These are phyloP conservation scores for Chironomus tentans DNA, from an alignment of 2,888 invertebrate genomes.

Conservation along the genomic window DNA sequence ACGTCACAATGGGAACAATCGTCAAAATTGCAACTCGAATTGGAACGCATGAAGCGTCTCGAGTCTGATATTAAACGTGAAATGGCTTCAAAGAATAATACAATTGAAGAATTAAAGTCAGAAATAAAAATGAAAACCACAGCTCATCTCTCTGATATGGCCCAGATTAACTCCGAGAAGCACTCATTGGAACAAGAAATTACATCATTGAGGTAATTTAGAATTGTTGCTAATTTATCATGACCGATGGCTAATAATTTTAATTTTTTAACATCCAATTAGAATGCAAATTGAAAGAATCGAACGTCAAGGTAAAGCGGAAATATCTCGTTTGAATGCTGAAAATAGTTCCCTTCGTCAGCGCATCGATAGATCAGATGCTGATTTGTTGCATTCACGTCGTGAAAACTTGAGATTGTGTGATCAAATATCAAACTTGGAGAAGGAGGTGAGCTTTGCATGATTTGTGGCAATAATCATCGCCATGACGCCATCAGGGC, in stretches of 20 bases:
- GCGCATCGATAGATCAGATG: slow-evolving; percentile 68
- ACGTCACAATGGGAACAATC: slow-evolving; percentile 73
- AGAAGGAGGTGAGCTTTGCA: slow-evolving; percentile 58
- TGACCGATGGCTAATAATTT: background rate
- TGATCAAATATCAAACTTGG: slow-evolving; percentile 68
- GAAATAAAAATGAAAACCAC: slow-evolving; percentile 63
- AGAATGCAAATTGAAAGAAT: slow-evolving; percentile 55
- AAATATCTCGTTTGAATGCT: slow-evolving; percentile 62
- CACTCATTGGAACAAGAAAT: slow-evolving; percentile 71
- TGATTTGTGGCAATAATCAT: too few species aligned
- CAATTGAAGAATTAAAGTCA: slow-evolving; percentile 69
- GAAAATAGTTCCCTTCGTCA: slow-evolving; percentile 66
- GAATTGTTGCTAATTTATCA: slow-evolving; percentile 14
- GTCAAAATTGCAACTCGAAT: slow-evolving; percentile 64
- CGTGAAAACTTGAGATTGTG: slow-evolving; percentile 68
- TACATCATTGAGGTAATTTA: slow-evolving; percentile 49
- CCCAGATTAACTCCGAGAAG: slow-evolving; percentile 66
- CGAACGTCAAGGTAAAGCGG: slow-evolving; percentile 67
- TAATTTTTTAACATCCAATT: slow-evolving; percentile 28
- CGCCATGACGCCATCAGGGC: too few species aligned
- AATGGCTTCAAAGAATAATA: slow-evolving; percentile 60
- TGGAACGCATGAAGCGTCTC: slow-evolving; percentile 69
- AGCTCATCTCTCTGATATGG: slow-evolving; percentile 65
- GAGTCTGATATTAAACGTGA: slow-evolving; percentile 70
- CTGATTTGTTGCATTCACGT: slow-evolving; percentile 68